These are phyloP conservation scores for Trissolcus brochymenae DNA, from an alignment of 2,888 invertebrate species.

Conservation along the genomic window DNA sequence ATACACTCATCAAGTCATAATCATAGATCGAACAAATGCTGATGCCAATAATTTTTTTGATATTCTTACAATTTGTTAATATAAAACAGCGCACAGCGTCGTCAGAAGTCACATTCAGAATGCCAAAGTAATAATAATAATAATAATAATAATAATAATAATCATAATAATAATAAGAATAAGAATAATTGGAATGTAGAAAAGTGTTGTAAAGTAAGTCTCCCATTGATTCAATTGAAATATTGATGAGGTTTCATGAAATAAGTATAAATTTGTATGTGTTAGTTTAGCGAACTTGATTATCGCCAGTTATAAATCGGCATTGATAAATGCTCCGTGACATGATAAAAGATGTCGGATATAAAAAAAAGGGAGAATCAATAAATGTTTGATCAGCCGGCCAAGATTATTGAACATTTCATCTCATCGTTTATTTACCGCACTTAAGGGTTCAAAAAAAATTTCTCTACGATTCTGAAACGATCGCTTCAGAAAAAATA, in stretches of 20 bases:
- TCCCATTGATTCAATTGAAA: not conserved
- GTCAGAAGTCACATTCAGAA: no score
- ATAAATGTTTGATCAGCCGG: conserved; percentile 26
- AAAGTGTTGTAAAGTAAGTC: conserved; percentile 13
- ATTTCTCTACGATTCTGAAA: not conserved
- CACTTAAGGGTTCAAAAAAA: conserved; percentile 5
- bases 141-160: no score
- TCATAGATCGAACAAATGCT: conserved; percentile 23
- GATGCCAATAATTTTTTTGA: conserved; percentile 15
- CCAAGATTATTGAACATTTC: conserved; percentile 10
- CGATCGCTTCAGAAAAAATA: not conserved
- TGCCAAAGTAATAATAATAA: no score
- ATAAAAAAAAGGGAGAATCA: not conserved
- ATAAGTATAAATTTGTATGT: no score
- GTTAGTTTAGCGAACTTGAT: no score
- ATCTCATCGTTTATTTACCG: conserved; percentile 16
- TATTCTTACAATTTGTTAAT: no score
- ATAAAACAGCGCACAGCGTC: no score
- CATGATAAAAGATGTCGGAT: no score
- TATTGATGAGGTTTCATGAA: no score
- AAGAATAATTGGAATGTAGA: conserved; percentile 5
- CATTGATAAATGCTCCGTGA: no score
- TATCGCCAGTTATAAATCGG: no score
- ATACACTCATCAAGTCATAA: conserved; percentile 48
- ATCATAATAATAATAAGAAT: no score